phyloP scores from a whole-genome alignment of 1,140 invertebrate genomes.

The Macrocentrus cingulum region DNA sequence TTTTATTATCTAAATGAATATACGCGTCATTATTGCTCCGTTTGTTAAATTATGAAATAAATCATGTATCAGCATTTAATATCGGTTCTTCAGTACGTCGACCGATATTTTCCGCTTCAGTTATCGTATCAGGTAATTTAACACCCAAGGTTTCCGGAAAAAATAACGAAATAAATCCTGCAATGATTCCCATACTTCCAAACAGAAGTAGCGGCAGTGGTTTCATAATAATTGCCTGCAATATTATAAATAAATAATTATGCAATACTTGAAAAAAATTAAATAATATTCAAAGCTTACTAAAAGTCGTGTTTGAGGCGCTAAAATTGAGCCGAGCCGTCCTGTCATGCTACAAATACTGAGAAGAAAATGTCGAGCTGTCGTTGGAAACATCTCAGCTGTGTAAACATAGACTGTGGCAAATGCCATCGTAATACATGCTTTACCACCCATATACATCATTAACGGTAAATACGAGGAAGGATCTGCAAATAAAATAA shows the following conservation, averaged over 20 bases:
- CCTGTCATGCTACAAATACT: slow-evolving; percentile 73
- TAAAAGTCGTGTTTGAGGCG: slow-evolving; percentile 69
- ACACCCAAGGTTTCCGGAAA: slow-evolving; percentile 71
- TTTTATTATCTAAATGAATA: too few relatives aligned
- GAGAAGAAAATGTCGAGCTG: slow-evolving; percentile 65
- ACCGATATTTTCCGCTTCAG: slow-evolving; percentile 68
- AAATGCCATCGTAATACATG: slow-evolving; percentile 71
- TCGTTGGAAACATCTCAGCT: slow-evolving; percentile 74
- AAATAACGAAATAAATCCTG: slow-evolving; percentile 64
- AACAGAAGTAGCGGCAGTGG: slow-evolving; percentile 70
- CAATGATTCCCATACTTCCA: slow-evolving; percentile 64
- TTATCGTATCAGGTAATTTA: slow-evolving; percentile 70
- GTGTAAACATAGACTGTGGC: slow-evolving; percentile 72
- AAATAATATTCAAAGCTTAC: too few relatives aligned
- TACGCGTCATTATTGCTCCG: too few relatives aligned
- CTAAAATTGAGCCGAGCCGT: slow-evolving; percentile 67
- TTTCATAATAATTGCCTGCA: slow-evolving; percentile 58
- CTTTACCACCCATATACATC: slow-evolving; percentile 73
- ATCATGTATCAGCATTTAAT: too few relatives aligned
- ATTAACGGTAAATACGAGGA: slow-evolving; percentile 52
- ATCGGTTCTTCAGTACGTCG: too few relatives aligned
- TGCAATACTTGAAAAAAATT: too few relatives aligned
- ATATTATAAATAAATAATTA: slow-evolving; percentile 23
- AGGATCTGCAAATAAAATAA: slow-evolving; percentile 30
- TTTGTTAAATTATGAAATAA: too few relatives aligned